phyloP scores from a whole-genome alignment of 2,797 vertebrate species.

The Peromyscus nudipes region DNA sequence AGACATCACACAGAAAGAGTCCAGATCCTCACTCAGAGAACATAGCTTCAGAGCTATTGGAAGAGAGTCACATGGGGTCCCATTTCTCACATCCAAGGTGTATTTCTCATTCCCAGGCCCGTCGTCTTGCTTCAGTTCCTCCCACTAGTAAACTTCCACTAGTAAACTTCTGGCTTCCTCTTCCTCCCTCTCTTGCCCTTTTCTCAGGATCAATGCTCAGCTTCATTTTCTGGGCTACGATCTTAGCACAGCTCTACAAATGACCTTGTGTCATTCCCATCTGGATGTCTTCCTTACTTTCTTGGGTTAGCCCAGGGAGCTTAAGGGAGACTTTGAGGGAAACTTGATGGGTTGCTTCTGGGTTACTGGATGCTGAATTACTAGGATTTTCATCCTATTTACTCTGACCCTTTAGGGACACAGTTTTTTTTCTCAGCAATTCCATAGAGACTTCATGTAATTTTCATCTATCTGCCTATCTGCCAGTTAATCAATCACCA shows the following conservation, averaged over 20 bases:
- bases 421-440: background rate
- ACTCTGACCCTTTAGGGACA: background rate
- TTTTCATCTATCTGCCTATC: background rate
- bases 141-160: background rate
- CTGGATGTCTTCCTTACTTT: background rate
- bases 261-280: background rate
- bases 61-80: background rate
- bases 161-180: background rate
- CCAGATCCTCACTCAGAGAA: background rate
- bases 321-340: background rate
- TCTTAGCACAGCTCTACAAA: background rate
- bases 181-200: background rate
- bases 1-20: background rate
- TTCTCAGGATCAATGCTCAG: background rate
- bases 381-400: constrained; percentile 33
- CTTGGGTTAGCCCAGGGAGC: background rate
- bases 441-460: background rate
- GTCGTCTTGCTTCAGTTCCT: background rate
- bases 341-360: background rate
- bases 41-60: background rate
- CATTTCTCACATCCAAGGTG: background rate
- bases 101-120: background rate
- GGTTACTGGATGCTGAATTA: background rate
- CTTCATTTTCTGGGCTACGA: background rate
- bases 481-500: background rate